A percentile compares a stretch with the other conserved stretches of the same genome.
phyloP scores from a whole-genome alignment of 1,140 invertebrate species.

The Eufriesea mexicana region DNA sequence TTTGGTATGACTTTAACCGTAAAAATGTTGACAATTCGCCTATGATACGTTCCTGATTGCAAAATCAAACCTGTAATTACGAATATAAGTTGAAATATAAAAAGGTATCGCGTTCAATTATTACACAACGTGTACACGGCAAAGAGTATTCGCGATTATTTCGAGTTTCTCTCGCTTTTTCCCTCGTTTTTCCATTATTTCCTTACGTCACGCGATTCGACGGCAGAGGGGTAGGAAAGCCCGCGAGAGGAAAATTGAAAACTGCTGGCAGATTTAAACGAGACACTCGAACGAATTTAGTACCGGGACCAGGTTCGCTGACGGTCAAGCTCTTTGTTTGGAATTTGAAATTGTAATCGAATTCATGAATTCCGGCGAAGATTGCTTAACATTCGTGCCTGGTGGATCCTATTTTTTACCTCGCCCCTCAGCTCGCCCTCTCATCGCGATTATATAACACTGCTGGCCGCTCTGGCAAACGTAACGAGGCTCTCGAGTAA shows the following conservation, averaged over 20 bases:
- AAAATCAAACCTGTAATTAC: too few species aligned
- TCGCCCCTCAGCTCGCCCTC: neutral
- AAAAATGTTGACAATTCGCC: too few species aligned
- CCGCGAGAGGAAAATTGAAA: neutral
- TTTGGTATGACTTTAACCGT: too few species aligned
- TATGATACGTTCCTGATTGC: too few species aligned
- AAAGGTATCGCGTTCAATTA: too few species aligned
- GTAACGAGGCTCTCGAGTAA: slow-evolving; percentile 9
- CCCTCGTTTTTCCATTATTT: neutral
- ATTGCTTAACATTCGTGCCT: neutral
- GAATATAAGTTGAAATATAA: too few species aligned
- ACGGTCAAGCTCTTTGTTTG: neutral
- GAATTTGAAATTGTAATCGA: slow-evolving; percentile 10
- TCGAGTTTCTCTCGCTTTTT: neutral
- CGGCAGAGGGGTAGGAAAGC: too few species aligned
- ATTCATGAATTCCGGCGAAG: neutral
- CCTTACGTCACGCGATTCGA: neutral
- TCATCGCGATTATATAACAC: neutral
- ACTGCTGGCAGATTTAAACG: neutral
- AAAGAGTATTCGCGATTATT: neutral
- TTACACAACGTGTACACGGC: too few species aligned
- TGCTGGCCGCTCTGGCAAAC: neutral
- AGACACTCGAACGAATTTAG: neutral
- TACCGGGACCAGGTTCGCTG: too few species aligned
- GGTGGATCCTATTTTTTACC: neutral